Percentiles rank a stretch among this genome's conserved stretches.
Conservation (phyloP, 1,140 invertebrate genomes). For the Brachionus sp. region DNA sequence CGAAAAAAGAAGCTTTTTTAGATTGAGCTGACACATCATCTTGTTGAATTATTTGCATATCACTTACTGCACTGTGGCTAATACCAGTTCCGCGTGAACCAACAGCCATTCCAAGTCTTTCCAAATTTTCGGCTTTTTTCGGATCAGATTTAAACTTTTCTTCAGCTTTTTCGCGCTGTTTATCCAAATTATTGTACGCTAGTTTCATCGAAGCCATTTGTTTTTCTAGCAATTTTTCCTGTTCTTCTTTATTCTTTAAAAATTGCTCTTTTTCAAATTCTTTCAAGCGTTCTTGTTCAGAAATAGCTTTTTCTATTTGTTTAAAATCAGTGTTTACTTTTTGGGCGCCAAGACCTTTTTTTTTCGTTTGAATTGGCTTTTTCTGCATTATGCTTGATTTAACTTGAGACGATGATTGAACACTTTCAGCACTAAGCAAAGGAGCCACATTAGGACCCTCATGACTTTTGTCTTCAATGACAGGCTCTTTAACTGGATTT, state of each 20-base stretch:
- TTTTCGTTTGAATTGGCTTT: constrained; percentile 23
- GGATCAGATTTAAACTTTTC: constrained; percentile 74
- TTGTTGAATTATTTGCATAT: constrained; percentile 89
- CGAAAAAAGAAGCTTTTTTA: constrained; percentile 51
- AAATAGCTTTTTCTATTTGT: constrained; percentile 85
- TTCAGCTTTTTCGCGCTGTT: constrained; percentile 73
- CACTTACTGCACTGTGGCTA: constrained; percentile 84
- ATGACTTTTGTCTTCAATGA: constrained; percentile 8
- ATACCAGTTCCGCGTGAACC: constrained; percentile 69
- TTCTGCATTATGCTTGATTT: constrained; percentile 21
- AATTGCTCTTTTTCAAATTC: constrained; percentile 61
- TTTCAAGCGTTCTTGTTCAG: constrained; percentile 72
- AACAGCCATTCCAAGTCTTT: constrained; percentile 88
- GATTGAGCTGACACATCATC: constrained; percentile 54
- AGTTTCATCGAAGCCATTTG: constrained; percentile 71
- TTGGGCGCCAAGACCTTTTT: constrained; percentile 92
- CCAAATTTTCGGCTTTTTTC: constrained; percentile 80
- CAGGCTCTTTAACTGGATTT: background rate
- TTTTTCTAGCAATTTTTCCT: constrained; percentile 62
- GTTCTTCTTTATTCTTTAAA: constrained; percentile 62
- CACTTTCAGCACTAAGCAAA: constrained; percentile 55
- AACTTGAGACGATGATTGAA: constrained; percentile 57
- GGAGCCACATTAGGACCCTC: constrained; percentile 62
- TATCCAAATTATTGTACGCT: constrained; percentile 79
- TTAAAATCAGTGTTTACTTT: constrained; percentile 85